These are phyloP conservation scores for Nemopilema nomurai DNA, from an alignment of 30 jellyfish, hydroid and myxozoan species.

Conservation along the genomic window DNA sequence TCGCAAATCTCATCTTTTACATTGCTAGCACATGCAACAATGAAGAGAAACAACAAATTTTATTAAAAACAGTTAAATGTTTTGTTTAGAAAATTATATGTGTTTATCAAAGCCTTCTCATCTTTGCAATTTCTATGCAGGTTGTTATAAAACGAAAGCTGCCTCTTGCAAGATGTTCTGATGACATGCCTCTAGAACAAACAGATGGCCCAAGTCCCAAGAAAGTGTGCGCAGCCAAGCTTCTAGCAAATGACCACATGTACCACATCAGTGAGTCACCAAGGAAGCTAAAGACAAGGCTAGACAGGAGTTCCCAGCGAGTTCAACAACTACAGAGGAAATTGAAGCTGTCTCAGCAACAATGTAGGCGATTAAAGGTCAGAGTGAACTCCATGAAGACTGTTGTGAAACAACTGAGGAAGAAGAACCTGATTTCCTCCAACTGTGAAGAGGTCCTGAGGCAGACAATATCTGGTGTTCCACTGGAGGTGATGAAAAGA, in stretches of 20 bases:
- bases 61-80: too few species aligned
- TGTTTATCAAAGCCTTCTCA: too few species aligned
- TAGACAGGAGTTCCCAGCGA: not conserved
- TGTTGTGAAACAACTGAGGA: constrained; percentile 1
- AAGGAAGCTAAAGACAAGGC: not conserved
- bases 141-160: not conserved
- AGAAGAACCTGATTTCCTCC: constrained; percentile 1
- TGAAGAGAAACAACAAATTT: too few species aligned
- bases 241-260: too few species aligned
- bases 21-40: too few species aligned
- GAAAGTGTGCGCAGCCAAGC: not conserved
- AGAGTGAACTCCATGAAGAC: not conserved
- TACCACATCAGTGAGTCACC: not conserved
- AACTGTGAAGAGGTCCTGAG: not conserved
- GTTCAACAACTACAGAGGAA: not conserved
- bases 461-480: not conserved
- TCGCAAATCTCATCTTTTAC: too few species aligned
- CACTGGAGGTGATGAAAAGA: not conserved
- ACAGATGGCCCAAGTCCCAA: constrained; percentile 11
- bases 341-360: constrained; percentile 2
- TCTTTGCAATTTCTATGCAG: not conserved
- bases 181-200: not conserved
- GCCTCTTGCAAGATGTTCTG: not conserved
- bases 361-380: not conserved
- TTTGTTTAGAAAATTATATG: too few species aligned